These are phyloP conservation scores for chimpanzee (Pan troglodytes) DNA, from an alignment of 2,113 vertebrate species.

Conservation along the genomic window NHGRI_mPanTro3-v2.1_pri NC_072410.2:85927501-85928000, in stretches of 20 bases:
- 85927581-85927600: not conserved
- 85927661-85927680: slow-evolving; percentile 43
- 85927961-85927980: slow-evolving; percentile 17
- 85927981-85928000: slow-evolving; percentile 11
- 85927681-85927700: not conserved
- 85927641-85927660: not conserved
- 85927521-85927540: not conserved
- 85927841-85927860: slow-evolving; percentile 2
- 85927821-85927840: not conserved
- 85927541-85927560: not conserved
- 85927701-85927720: not conserved
- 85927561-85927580: not conserved
- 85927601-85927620: slow-evolving; percentile 1
- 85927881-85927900: not conserved
- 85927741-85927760: slow-evolving; percentile 49
- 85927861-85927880: slow-evolving; percentile 32
- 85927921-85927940: not conserved
- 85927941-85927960: slow-evolving; percentile 32
- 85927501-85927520: slow-evolving; percentile 16
- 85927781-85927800: not conserved
- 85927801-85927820: slow-evolving; percentile 15
- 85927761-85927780: not conserved
- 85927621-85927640: slow-evolving; percentile 33
- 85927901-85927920: slow-evolving; percentile 37
- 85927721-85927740: slow-evolving; percentile 15